Percentiles rank a stretch among this genome's conserved stretches.
These are phyloP conservation scores for Eupithecia dodoneata DNA, from an alignment of 2,888 invertebrate genomes.

Conservation along the genomic window DNA sequence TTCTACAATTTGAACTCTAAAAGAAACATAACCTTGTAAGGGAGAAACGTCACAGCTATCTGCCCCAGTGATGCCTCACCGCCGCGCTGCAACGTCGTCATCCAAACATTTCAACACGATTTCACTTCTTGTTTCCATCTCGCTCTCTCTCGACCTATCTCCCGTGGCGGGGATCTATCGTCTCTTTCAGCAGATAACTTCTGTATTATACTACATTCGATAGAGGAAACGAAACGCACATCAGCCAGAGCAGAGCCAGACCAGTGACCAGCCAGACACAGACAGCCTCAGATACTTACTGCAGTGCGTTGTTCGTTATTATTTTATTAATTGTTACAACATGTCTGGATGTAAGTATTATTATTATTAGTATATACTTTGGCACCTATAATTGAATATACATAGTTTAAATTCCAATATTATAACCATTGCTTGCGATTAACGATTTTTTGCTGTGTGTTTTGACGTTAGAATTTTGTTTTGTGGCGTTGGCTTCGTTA, in stretches of 20 bases:
- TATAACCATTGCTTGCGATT: background rate
- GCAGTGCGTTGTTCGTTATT: slow-evolving; percentile 1
- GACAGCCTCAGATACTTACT: background rate
- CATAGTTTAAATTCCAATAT: background rate
- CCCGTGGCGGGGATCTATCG: background rate
- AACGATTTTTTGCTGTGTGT: background rate
- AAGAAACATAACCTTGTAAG: background rate
- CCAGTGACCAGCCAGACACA: background rate
- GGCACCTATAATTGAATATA: background rate
- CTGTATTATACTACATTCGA: slow-evolving; percentile 11
- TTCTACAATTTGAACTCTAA: background rate
- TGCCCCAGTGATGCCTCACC: slow-evolving; percentile 12
- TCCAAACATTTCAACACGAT: slow-evolving; percentile 26
- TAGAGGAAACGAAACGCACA: background rate
- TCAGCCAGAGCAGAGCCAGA: background rate
- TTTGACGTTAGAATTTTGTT: background rate
- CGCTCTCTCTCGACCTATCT: background rate
- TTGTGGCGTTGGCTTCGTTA: background rate
- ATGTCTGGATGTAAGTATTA: slow-evolving; percentile 69
- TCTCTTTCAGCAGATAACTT: slow-evolving; percentile 12
- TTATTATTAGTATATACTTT: slow-evolving; percentile 15
- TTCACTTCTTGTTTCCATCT: slow-evolving; percentile 26
- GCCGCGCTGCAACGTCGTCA: slow-evolving; percentile 8
- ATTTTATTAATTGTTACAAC: slow-evolving; percentile 37
- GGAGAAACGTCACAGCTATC: slow-evolving; percentile 6